These are phyloP conservation scores for Babyrousa celebensis DNA, from an alignment of 2,797 vertebrate species.

Conservation along the genomic window DNA sequence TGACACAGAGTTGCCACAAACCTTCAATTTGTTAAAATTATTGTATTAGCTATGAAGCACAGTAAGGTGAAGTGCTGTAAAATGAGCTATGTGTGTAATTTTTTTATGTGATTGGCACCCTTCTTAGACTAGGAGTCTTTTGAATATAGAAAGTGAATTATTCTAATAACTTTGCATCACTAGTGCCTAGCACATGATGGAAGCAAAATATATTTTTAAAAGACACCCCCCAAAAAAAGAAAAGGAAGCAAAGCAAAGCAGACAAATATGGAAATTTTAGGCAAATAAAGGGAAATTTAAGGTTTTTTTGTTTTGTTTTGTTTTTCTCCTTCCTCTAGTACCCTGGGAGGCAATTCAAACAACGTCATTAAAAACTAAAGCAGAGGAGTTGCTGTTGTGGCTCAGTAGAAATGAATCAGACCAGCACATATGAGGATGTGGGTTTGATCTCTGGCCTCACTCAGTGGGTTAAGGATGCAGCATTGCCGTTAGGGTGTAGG, in stretches of 20 bases:
- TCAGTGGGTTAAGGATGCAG: too few species aligned
- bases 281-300: conserved; percentile 46
- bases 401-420: too few species aligned
- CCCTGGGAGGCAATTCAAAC: neutral
- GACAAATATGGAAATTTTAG: conserved; percentile 19
- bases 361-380: conserved; percentile 10
- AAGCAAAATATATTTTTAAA: conserved; percentile 60
- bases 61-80: neutral
- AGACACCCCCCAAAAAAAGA: neutral
- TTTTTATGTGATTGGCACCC: neutral
- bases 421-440: too few species aligned
- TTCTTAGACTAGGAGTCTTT: conserved; percentile 40
- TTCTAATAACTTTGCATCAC: neutral
- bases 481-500: too few species aligned
- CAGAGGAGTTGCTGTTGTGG: neutral
- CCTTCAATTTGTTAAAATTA: neutral
- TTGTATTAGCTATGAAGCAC: neutral
- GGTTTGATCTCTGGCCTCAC: too few species aligned
- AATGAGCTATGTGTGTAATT: neutral
- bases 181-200: neutral
- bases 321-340: conserved; percentile 7
- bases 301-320: neutral
- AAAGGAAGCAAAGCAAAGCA: neutral
- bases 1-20: neutral
- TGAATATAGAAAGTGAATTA: conserved; percentile 16